Evolutionary conservation across 2,888 invertebrate genomes (phyloP).

Genomic region (Poecilobothrus nobilitatus): DNA sequence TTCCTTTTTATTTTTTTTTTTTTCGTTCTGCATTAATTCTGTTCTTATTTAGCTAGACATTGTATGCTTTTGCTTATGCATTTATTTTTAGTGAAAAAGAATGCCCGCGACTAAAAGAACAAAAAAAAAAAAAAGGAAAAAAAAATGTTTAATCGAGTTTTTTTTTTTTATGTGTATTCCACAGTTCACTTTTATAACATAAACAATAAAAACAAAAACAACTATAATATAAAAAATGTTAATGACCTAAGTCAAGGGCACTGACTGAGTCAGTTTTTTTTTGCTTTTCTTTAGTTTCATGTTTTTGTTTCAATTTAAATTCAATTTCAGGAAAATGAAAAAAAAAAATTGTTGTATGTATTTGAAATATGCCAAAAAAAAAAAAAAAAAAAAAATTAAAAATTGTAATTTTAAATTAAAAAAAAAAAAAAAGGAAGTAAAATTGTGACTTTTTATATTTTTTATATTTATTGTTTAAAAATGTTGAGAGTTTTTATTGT

Average conservation of each 20-base stretch:
- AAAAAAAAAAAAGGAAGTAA: background rate
- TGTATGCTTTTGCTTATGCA: too few relatives aligned
- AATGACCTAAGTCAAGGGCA: constrained; percentile 43
- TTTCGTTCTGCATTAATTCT: too few relatives aligned
- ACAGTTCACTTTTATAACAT: constrained; percentile 13
- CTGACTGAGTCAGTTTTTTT: constrained; percentile 29
- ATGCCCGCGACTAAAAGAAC: background rate
- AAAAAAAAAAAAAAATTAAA: too few relatives aligned
- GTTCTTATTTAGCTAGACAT: too few relatives aligned
- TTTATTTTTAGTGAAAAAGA: too few relatives aligned
- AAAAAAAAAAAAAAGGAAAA: constrained; percentile 32
- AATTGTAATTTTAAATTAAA: too few relatives aligned
- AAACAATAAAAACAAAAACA: constrained; percentile 7
- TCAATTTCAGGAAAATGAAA: too few relatives aligned
- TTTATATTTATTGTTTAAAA: background rate
- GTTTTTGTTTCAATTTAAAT: background rate
- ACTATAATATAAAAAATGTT: constrained; percentile 27
- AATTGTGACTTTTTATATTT: background rate
- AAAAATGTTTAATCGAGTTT: constrained; percentile 31
- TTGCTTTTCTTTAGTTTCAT: constrained; percentile 9
- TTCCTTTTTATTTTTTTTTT: too few relatives aligned
- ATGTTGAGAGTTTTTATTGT: background rate
- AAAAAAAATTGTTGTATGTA: too few relatives aligned
- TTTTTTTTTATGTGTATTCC: constrained; percentile 26
- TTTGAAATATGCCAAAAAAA: too few relatives aligned